These are phyloP conservation scores for Ceramica pisi DNA, from an alignment of 2,888 invertebrate species.

Conservation along the genomic window DNA sequence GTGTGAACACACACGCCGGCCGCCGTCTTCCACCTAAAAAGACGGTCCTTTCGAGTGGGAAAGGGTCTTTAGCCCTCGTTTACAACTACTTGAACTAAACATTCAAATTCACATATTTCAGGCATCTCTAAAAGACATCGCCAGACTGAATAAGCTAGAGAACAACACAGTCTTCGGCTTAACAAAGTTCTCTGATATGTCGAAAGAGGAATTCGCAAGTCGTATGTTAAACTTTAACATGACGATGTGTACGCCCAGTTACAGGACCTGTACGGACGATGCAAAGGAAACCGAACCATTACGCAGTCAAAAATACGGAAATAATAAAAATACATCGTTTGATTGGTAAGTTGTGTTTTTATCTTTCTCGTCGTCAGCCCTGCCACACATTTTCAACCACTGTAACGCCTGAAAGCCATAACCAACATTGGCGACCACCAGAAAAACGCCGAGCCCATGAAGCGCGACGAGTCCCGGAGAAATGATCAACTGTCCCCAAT, in stretches of 20 bases:
- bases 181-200: conserved; percentile 74
- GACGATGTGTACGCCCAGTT: rapidly evolving
- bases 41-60: too few species aligned
- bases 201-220: conserved; percentile 62
- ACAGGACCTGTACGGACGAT: background rate
- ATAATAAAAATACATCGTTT: background rate
- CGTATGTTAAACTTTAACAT: background rate
- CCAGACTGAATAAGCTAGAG: conserved; percentile 59
- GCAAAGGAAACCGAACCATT: background rate
- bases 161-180: conserved; percentile 64
- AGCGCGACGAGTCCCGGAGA: too few species aligned
- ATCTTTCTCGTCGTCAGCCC: background rate
- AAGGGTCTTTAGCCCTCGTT: too few species aligned
- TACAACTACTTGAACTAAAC: too few species aligned
- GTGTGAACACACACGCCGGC: too few species aligned
- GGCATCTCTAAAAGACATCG: conserved; percentile 68
- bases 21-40: too few species aligned
- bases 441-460: too few species aligned
- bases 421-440: too few species aligned
- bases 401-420: too few species aligned
- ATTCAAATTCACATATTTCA: conserved; percentile 51
- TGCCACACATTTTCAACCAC: too few species aligned
- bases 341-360: conserved; percentile 32
- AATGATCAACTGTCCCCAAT: too few species aligned
- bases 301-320: background rate